Conservation (phyloP, 2,113 vertebrate genomes). For the Rallus limicola region DNA sequence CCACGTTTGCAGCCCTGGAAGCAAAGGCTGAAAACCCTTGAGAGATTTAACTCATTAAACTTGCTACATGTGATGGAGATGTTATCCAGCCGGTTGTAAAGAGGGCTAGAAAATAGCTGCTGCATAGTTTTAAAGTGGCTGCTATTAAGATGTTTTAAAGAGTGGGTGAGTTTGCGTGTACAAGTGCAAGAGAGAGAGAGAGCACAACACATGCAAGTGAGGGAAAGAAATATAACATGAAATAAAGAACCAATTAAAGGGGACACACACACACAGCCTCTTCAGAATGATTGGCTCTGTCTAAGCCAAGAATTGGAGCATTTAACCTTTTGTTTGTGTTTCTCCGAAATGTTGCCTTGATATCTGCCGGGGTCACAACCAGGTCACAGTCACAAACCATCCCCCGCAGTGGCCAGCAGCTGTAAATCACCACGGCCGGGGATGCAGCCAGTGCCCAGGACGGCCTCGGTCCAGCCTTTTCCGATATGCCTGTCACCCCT, state of each 20-base stretch:
- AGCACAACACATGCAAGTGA: accelerated
- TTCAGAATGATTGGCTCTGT: constrained; percentile 74
- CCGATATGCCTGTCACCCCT: constrained; percentile 17
- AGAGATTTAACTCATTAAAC: not conserved
- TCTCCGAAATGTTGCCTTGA: constrained; percentile 78
- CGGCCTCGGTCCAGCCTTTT: constrained; percentile 25
- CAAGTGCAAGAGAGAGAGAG: not conserved
- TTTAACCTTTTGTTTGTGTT: constrained; percentile 82
- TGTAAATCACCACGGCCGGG: constrained; percentile 71
- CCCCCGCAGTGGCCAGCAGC: constrained; percentile 72
- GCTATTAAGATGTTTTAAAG: not conserved
- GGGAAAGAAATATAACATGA: not conserved
- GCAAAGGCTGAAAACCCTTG: not conserved
- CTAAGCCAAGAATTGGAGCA: constrained; percentile 57
- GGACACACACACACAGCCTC: not conserved
- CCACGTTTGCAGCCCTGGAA: not conserved
- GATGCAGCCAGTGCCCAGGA: constrained; percentile 1
- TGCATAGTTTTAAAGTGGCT: not conserved
- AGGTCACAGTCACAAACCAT: constrained; percentile 82
- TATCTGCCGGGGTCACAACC: constrained; percentile 80
- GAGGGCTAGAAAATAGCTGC: not conserved
- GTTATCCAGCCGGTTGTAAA: not conserved
- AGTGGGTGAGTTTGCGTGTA: not conserved
- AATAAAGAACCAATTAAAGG: constrained; percentile 47
- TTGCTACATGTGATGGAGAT: not conserved